These are phyloP conservation scores for Taurulus bubalis DNA, from an alignment of 2,113 vertebrate genomes.

Conservation along the genomic window DNA sequence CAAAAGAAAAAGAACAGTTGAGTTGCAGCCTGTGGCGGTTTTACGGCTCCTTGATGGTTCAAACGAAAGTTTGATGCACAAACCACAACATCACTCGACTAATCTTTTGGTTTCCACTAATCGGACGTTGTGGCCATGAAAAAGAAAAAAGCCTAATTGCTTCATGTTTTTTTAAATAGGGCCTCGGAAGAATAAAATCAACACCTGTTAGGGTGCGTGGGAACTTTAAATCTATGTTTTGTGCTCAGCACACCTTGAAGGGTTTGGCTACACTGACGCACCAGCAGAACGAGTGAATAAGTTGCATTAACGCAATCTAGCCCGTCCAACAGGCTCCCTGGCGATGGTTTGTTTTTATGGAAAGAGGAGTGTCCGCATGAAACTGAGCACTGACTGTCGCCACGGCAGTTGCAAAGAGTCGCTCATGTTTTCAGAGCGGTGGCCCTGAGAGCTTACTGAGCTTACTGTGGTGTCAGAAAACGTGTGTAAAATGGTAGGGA, in stretches of 20 bases:
- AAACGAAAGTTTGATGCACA: not conserved
- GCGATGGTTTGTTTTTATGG: not conserved
- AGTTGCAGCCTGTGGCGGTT: not conserved
- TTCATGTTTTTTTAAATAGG: too few relatives aligned
- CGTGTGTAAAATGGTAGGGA: too few relatives aligned
- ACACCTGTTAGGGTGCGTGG: not conserved
- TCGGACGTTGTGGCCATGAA: too few relatives aligned
- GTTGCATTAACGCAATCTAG: not conserved
- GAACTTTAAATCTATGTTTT: not conserved
- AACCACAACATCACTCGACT: too few relatives aligned
- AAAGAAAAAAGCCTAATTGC: not conserved
- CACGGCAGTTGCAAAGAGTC: not conserved
- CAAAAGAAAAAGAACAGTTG: not conserved
- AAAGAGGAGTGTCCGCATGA: not conserved
- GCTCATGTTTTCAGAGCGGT: not conserved
- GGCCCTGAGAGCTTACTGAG: not conserved
- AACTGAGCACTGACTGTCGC: not conserved
- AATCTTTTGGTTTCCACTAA: not conserved
- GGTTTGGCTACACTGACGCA: not conserved
- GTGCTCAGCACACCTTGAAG: not conserved
- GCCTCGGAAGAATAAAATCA: too few relatives aligned
- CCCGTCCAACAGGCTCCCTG: conserved; percentile 1
- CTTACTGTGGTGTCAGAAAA: not conserved
- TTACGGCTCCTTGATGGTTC: not conserved
- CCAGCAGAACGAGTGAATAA: not conserved